Percentiles rank a stretch among this genome's conserved stretches.
phyloP scores from a whole-genome alignment of 2,797 vertebrate genomes.

The Characodon lateralis region DNA sequence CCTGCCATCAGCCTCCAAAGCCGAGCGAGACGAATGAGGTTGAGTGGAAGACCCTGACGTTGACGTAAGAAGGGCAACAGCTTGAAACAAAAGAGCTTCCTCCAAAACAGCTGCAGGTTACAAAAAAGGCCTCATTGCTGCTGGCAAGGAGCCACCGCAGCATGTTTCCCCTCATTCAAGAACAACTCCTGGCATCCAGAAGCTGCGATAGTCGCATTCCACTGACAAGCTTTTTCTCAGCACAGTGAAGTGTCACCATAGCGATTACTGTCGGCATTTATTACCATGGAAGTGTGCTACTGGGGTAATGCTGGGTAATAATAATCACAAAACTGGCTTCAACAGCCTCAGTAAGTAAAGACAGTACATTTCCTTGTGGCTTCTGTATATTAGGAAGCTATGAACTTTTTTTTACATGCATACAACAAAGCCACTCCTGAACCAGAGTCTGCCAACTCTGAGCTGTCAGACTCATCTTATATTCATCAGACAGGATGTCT shows the following conservation, averaged over 20 bases:
- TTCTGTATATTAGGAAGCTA: slow-evolving; percentile 3
- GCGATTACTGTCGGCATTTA: slow-evolving; percentile 52
- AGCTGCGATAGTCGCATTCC: slow-evolving; percentile 18
- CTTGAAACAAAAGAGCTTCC: slow-evolving; percentile 58
- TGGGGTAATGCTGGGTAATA: slow-evolving; percentile 4
- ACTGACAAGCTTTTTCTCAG: slow-evolving; percentile 52
- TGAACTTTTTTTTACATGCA: background rate
- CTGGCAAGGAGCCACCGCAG: slow-evolving; percentile 65
- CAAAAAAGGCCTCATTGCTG: slow-evolving; percentile 60
- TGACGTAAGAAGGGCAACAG: slow-evolving; percentile 33
- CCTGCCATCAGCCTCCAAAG: slow-evolving; percentile 46
- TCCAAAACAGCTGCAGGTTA: slow-evolving; percentile 30
- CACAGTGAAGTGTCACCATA: slow-evolving; percentile 44
- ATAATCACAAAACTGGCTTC: slow-evolving; percentile 16
- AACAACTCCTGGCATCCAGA: slow-evolving; percentile 49
- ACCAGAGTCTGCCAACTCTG: background rate
- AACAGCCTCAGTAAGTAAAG: background rate
- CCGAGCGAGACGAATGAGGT: slow-evolving; percentile 42
- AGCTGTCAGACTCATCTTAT: background rate
- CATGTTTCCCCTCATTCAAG: slow-evolving; percentile 61
- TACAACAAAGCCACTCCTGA: background rate
- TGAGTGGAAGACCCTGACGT: slow-evolving; percentile 37
- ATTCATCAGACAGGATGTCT: background rate
- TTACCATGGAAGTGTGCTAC: slow-evolving; percentile 46
- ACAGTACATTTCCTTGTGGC: background rate